Conservation (phyloP, 2,888 invertebrate species). For the Seira musarum region DNA sequence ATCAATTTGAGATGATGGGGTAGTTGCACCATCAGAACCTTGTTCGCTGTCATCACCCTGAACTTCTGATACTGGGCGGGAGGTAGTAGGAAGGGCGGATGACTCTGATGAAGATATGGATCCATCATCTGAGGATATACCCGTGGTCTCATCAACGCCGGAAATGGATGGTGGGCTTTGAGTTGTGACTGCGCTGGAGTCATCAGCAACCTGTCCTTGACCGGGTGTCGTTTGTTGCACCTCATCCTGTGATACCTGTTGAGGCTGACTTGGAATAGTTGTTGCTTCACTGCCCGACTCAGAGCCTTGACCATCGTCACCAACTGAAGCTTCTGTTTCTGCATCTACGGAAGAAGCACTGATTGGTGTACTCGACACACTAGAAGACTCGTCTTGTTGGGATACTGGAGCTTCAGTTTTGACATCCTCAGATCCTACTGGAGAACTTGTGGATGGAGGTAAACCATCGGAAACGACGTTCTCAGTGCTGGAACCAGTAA, state of each 20-base stretch:
- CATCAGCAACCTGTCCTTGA: background rate
- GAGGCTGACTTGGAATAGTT: constrained; percentile 35
- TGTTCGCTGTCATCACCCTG: background rate
- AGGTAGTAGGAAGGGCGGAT: background rate
- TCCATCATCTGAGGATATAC: constrained; percentile 28
- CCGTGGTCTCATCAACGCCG: constrained; percentile 15
- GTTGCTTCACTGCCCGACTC: constrained; percentile 3
- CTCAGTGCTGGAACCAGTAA: too few relatives aligned
- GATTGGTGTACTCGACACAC: constrained; percentile 15
- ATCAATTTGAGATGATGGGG: constrained; percentile 36
- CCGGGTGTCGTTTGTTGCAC: constrained; percentile 10
- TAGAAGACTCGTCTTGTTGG: background rate
- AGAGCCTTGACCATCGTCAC: constrained; percentile 15
- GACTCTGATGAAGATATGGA: too few relatives aligned
- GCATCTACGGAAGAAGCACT: constrained; percentile 1
- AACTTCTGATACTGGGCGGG: background rate
- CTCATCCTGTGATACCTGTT: constrained; percentile 24
- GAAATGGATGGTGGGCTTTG: constrained; percentile 21
- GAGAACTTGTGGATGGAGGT: too few relatives aligned
- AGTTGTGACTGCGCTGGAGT: constrained; percentile 1
- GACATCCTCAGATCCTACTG: too few relatives aligned
- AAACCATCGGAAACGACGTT: too few relatives aligned
- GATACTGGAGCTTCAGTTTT: constrained; percentile 21
- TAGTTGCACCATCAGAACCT: too few relatives aligned
- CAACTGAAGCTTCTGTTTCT: constrained; percentile 3